Percentiles rank a stretch among this genome's conserved stretches.
phyloP scores from a whole-genome alignment of 1,140 invertebrate genomes.

The Drosophila ficusphila region DNA sequence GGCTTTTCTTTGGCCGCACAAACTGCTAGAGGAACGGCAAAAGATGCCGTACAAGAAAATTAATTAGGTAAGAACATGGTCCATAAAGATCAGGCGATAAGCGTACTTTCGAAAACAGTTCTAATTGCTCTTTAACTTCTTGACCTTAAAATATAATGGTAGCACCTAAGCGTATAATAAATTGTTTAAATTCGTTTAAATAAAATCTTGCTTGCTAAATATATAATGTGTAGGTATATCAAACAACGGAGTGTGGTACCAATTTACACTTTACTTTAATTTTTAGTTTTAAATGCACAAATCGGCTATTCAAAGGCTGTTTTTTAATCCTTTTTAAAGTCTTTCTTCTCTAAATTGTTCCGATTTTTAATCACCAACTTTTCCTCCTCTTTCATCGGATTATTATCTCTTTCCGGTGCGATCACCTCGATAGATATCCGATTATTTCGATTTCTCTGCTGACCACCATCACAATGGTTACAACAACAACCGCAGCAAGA shows the following conservation, averaged over 20 bases:
- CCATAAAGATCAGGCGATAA: background rate
- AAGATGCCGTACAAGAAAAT: conserved; percentile 1
- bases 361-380: background rate
- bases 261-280: too few relatives aligned
- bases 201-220: too few relatives aligned
- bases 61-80: conserved; percentile 3
- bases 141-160: background rate
- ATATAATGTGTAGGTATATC: too few relatives aligned
- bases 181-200: too few relatives aligned
- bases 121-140: too few relatives aligned
- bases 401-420: background rate
- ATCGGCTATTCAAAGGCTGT: too few relatives aligned
- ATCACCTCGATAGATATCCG: background rate
- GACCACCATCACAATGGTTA: background rate
- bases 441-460: background rate
- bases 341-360: background rate
- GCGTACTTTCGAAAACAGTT: too few relatives aligned
- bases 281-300: too few relatives aligned
- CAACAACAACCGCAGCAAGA: background rate
- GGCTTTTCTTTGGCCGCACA: background rate
- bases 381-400: background rate
- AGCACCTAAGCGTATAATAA: background rate
- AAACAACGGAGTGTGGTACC: too few relatives aligned
- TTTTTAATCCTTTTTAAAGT: background rate
- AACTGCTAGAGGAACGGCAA: background rate